Evolutionary conservation across 2,888 invertebrate genomes (phyloP).

Genomic region (Cyclophora albipunctata): DNA sequence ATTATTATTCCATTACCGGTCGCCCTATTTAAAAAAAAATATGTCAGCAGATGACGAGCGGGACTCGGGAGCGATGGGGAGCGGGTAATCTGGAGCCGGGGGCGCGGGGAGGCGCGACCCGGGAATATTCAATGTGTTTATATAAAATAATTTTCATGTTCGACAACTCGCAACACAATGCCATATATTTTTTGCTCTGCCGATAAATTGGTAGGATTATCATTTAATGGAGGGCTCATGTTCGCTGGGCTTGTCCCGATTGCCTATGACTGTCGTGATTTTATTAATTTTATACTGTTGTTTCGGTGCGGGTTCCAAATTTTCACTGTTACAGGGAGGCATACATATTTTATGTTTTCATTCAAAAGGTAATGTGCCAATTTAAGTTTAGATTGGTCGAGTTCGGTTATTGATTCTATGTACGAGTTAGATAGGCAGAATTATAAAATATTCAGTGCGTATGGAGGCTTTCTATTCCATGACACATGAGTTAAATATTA

Average conservation of each 20-base stretch:
- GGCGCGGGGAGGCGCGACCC: constrained; percentile 50
- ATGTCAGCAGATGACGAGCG: constrained; percentile 68
- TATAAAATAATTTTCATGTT: constrained; percentile 75
- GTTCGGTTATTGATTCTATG: constrained; percentile 53
- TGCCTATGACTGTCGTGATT: constrained; percentile 71
- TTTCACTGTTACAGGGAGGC: constrained; percentile 39
- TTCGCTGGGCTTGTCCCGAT: constrained; percentile 67
- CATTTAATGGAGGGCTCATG: constrained; percentile 76
- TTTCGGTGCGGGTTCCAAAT: constrained; percentile 43
- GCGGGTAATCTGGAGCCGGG: constrained; percentile 48
- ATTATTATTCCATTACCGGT: constrained; percentile 74
- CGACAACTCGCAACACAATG: constrained; percentile 71
- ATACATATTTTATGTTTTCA: constrained; percentile 54
- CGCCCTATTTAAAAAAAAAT: constrained; percentile 72
- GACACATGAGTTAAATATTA: constrained; percentile 48
- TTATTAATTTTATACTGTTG: constrained; percentile 67
- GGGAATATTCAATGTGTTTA: constrained; percentile 72
- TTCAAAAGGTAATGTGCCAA: constrained; percentile 52
- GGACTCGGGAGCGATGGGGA: constrained; percentile 28
- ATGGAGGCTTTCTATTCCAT: constrained; percentile 47
- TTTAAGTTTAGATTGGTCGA: constrained; percentile 50
- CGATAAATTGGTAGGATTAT: constrained; percentile 75
- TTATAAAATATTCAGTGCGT: constrained; percentile 48
- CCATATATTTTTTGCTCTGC: constrained; percentile 66
- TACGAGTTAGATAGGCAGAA: constrained; percentile 51